Evolutionary conservation across 2,113 vertebrate species (phyloP).

Genomic region (Muscicapa adusta): DNA sequence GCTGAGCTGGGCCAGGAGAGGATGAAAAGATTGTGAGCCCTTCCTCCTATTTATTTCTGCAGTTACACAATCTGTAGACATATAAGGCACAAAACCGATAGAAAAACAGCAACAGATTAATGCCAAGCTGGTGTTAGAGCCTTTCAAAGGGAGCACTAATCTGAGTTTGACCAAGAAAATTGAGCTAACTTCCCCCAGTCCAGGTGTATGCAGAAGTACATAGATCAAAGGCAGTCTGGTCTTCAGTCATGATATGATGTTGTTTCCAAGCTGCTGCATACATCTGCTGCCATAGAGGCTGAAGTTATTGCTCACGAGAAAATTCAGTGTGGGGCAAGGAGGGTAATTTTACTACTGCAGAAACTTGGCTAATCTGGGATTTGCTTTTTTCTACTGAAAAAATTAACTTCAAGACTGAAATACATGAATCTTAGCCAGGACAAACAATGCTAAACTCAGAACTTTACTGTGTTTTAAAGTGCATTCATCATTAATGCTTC

Average conservation of each 20-base stretch:
- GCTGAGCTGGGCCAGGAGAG: neutral
- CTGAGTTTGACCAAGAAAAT: neutral
- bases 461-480: neutral
- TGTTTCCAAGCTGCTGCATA: neutral
- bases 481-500: neutral
- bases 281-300: neutral
- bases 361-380: neutral
- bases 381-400: conserved; percentile 6
- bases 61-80: neutral
- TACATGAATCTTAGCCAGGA: neutral
- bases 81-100: neutral
- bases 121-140: neutral
- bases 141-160: neutral
- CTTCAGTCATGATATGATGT: neutral
- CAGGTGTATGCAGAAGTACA: neutral
- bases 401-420: neutral
- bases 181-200: neutral
- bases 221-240: neutral
- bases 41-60: neutral
- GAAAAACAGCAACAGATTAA: neutral
- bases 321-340: neutral
- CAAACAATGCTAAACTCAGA: neutral
- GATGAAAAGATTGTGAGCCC: neutral
- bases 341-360: neutral
- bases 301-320: neutral